Percentiles rank a stretch among this genome's conserved stretches.
Conservation (phyloP, 1,140 invertebrate species). For the Drosophila micromelanica region DNA sequence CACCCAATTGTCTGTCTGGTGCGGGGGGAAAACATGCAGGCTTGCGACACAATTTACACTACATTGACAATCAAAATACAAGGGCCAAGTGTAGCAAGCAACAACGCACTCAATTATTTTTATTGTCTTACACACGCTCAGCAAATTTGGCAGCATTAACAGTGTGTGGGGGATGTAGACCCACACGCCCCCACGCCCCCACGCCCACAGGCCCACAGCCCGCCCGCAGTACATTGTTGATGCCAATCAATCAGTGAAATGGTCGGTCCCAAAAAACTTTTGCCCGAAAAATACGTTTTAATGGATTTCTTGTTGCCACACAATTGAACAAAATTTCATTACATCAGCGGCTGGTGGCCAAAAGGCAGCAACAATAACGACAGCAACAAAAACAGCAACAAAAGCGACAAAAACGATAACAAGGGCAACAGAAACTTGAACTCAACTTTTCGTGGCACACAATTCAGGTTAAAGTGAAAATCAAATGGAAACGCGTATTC, state of each 20-base stretch:
- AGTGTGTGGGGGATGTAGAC: constrained; percentile 4
- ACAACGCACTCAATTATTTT: constrained; percentile 79
- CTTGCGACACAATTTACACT: constrained; percentile 76
- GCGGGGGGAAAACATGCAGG: neutral
- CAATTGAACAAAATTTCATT: constrained; percentile 78
- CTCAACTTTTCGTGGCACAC: constrained; percentile 46
- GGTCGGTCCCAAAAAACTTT: constrained; percentile 65
- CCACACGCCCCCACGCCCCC: neutral
- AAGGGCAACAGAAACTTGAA: constrained; percentile 52
- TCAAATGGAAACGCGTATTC: constrained; percentile 28
- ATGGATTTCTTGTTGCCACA: constrained; percentile 68
- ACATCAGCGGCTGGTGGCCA: constrained; percentile 57
- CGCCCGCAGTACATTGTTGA: constrained; percentile 46
- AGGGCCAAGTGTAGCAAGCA: constrained; percentile 28
- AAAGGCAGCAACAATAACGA: constrained; percentile 16
- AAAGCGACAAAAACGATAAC: constrained; percentile 8
- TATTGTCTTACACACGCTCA: constrained; percentile 78
- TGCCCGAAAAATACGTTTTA: constrained; percentile 68
- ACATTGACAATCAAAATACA: constrained; percentile 70
- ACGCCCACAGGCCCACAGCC: constrained; percentile 1
- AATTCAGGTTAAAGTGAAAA: constrained; percentile 74
- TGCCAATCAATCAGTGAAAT: constrained; percentile 80
- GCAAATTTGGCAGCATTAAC: constrained; percentile 72
- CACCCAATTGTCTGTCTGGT: constrained; percentile 62
- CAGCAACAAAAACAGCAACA: no score